Evolutionary conservation across 2,113 vertebrate genomes (phyloP).

Genomic region (Accipiter virgatus): DNA sequence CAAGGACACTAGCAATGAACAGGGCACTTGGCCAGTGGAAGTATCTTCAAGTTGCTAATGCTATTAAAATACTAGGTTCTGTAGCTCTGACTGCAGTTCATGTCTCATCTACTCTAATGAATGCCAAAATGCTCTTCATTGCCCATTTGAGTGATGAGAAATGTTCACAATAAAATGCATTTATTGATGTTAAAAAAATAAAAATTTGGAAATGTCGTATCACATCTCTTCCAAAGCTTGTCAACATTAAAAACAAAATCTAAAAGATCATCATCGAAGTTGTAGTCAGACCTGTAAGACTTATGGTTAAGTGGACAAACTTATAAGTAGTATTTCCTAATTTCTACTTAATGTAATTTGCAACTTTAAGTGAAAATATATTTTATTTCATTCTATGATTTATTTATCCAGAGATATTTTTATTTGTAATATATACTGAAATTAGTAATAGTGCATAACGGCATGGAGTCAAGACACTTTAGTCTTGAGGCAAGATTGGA

Average conservation of each 20-base stretch:
- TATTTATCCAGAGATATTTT: not conserved
- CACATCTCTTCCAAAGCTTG: not conserved
- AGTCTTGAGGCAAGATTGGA: no score
- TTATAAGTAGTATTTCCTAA: not conserved
- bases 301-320: not conserved
- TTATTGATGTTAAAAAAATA: not conserved
- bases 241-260: not conserved
- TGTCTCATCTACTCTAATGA: not conserved
- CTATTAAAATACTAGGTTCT: not conserved
- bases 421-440: not conserved
- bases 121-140: not conserved
- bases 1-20: fast-evolving
- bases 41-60: not conserved
- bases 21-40: not conserved
- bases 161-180: not conserved
- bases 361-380: not conserved
- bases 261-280: not conserved
- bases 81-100: not conserved
- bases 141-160: not conserved
- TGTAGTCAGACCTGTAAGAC: not conserved
- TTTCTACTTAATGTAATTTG: not conserved
- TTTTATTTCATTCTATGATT: not conserved
- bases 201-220: not conserved
- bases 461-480: not conserved
- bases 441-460: not conserved